Conservation (phyloP, 2,797 vertebrate species). For the Pygocentrus nattereri region DNA sequence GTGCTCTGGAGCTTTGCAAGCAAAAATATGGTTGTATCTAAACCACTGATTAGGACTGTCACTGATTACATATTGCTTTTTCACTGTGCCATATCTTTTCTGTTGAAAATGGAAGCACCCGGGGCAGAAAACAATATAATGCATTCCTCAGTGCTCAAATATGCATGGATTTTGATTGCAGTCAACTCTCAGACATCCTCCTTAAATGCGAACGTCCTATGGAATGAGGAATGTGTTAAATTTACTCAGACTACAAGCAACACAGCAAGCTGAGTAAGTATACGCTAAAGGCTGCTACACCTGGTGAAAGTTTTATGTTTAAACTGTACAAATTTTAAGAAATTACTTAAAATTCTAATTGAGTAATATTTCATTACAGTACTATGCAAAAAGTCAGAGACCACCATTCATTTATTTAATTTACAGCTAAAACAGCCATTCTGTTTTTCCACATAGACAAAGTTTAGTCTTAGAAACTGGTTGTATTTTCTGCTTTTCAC, state of each 20-base stretch:
- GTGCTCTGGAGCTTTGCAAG: not conserved
- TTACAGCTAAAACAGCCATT: too few species aligned
- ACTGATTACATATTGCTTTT: conserved; percentile 23
- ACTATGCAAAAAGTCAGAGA: too few species aligned
- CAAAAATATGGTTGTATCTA: not conserved
- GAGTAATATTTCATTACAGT: too few species aligned
- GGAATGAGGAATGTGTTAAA: not conserved
- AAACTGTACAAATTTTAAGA: too few species aligned
- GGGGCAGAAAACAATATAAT: not conserved
- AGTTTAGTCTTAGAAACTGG: too few species aligned
- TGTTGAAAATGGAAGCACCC: not conserved
- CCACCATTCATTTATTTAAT: too few species aligned
- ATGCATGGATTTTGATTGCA: not conserved
- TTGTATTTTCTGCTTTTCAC: too few species aligned
- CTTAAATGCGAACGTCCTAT: not conserved
- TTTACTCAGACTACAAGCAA: not conserved
- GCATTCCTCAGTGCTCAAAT: not conserved
- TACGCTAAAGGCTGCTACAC: too few species aligned
- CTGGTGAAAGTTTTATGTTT: too few species aligned
- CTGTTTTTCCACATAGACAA: too few species aligned
- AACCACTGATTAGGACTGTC: not conserved
- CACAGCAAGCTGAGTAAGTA: not conserved
- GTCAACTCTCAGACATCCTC: not conserved
- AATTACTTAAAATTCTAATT: too few species aligned
- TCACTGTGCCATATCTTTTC: not conserved